Percentiles rank a stretch among this genome's conserved stretches.
phyloP scores from a whole-genome alignment of 1,140 invertebrate genomes.

The Rhagoletis zephyria region DNA sequence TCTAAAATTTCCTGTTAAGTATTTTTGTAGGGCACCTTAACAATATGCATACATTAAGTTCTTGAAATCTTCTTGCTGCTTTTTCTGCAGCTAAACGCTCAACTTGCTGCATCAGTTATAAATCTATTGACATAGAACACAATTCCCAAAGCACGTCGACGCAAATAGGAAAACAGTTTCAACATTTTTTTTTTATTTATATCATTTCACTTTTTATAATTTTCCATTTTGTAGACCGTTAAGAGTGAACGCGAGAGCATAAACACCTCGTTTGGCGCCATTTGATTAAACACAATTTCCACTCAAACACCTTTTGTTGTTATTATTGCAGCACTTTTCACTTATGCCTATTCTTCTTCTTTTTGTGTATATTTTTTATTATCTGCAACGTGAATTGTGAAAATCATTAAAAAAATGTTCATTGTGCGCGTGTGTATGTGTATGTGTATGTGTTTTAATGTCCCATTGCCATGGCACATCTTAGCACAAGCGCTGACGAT shows the following conservation, averaged over 20 bases:
- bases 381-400: slow-evolving; percentile 12
- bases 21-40: too few species aligned
- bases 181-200: background rate
- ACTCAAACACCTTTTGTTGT: slow-evolving; percentile 22
- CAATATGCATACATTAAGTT: too few species aligned
- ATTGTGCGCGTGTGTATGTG: too few species aligned
- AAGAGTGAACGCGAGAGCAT: background rate
- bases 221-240: background rate
- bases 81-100: too few species aligned
- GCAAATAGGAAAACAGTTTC: background rate
- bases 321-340: background rate
- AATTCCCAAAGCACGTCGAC: background rate
- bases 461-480: background rate
- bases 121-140: background rate
- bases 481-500: background rate
- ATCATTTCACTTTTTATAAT: background rate
- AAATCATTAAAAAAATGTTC: slow-evolving; percentile 32
- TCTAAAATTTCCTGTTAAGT: too few species aligned
- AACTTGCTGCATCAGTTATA: background rate
- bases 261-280: slow-evolving; percentile 44
- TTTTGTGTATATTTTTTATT: background rate
- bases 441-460: slow-evolving; percentile 26
- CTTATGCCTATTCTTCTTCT: background rate
- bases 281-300: background rate
- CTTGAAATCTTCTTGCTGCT: too few species aligned